Conservation (phyloP, 2,797 vertebrate genomes). For the Todus mexicanus region DNA sequence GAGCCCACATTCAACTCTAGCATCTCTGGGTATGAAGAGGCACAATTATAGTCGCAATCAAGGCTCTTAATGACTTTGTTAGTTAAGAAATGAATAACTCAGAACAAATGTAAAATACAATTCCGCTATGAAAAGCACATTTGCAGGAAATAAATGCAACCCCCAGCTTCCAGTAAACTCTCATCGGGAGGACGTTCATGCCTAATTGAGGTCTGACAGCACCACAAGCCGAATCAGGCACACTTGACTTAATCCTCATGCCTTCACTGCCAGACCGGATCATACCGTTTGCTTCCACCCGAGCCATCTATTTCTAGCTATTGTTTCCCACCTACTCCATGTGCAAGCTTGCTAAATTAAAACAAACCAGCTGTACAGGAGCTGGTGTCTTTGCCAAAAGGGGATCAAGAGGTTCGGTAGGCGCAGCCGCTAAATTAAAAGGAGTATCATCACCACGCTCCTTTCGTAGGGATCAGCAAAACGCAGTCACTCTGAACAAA, state of each 20-base stretch:
- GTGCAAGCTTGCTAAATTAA: slow-evolving; percentile 37
- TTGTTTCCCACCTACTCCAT: slow-evolving; percentile 31
- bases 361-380: not conserved
- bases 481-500: not conserved
- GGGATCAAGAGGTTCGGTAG: not conserved
- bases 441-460: not conserved
- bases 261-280: slow-evolving; percentile 29
- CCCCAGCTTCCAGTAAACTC: not conserved
- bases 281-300: not conserved
- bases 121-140: not conserved
- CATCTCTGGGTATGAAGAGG: not conserved
- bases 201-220: slow-evolving; percentile 7
- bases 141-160: not conserved
- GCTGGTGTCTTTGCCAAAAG: not conserved
- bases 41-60: not conserved
- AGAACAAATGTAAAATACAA: not conserved
- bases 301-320: slow-evolving; percentile 16
- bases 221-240: not conserved
- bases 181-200: not conserved
- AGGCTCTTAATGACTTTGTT: not conserved
- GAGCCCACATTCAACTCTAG: not conserved
- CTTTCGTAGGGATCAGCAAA: not conserved
- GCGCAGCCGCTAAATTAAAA: not conserved
- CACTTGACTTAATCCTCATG: slow-evolving; percentile 24
- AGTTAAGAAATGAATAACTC: not conserved